Evolutionary conservation across 2,113 vertebrate species (phyloP).

Genomic region (Cyanoderma ruficeps): DNA sequence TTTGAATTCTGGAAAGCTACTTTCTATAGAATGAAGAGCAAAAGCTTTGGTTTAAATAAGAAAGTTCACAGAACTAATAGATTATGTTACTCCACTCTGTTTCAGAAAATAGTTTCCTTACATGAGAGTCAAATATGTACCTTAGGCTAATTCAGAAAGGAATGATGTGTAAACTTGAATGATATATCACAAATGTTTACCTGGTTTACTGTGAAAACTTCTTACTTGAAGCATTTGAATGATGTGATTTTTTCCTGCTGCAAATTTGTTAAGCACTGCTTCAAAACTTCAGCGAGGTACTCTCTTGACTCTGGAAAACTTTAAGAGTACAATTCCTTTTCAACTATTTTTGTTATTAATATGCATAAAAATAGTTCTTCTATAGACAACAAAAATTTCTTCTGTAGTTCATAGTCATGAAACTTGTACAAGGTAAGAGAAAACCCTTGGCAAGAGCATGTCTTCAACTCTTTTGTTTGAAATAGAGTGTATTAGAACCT

Average conservation of each 20-base stretch:
- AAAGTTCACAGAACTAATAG: background rate
- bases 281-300: accelerated
- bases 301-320: background rate
- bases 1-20: background rate
- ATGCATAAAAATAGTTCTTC: background rate
- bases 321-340: background rate
- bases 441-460: background rate
- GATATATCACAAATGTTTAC: background rate
- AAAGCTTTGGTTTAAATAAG: background rate
- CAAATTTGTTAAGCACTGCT: background rate
- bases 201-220: background rate
- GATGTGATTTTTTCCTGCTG: background rate
- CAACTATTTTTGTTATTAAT: background rate
- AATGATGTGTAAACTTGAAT: background rate
- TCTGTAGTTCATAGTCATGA: background rate
- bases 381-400: background rate
- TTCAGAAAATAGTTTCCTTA: background rate
- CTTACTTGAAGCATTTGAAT: background rate
- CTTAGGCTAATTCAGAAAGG: background rate
- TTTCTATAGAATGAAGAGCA: background rate
- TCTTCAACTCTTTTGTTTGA: background rate
- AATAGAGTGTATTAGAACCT: background rate
- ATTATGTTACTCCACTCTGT: background rate
- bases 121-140: background rate
- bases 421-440: background rate